Percentiles rank a stretch among this genome's conserved stretches.
These are phyloP conservation scores for Pipistrellus nathusii DNA, from an alignment of 2,797 vertebrate genomes.

Conservation along the genomic window DNA sequence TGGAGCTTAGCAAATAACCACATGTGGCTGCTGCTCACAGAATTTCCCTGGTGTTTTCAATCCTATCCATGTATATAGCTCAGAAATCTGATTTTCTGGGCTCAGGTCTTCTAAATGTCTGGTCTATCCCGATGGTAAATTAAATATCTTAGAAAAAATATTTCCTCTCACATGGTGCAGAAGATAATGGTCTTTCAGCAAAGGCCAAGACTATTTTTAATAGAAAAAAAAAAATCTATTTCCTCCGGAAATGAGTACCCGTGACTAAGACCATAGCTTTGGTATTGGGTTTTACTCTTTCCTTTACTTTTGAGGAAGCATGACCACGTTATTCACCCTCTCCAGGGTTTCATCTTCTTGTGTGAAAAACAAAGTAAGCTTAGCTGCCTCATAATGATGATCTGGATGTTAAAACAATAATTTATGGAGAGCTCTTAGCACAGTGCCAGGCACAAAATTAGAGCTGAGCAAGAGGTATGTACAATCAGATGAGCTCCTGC, in stretches of 20 bases:
- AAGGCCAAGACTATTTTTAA: neutral
- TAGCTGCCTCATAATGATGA: conserved; percentile 29
- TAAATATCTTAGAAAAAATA: conserved; percentile 34
- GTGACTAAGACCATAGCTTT: neutral
- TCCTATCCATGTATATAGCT: neutral
- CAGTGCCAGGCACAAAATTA: neutral
- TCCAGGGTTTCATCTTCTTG: conserved; percentile 36
- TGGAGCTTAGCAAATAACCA: conserved; percentile 52
- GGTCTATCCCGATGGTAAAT: conserved; percentile 32
- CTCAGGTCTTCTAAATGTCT: conserved; percentile 48
- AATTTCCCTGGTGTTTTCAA: conserved; percentile 45
- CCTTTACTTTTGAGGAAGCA: conserved; percentile 14
- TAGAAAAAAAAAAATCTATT: neutral
- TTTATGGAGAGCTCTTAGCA: neutral
- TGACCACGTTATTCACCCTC: conserved; percentile 20
- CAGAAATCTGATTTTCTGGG: conserved; percentile 37
- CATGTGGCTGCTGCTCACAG: neutral
- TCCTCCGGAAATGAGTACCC: neutral
- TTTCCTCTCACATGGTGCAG: neutral
- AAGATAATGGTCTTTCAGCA: neutral
- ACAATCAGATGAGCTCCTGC: neutral
- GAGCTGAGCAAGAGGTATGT: neutral
- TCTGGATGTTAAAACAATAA: conserved; percentile 26
- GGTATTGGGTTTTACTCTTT: neutral
- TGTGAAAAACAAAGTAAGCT: conserved; percentile 60